Evolutionary conservation across 2,888 invertebrate genomes (phyloP).

Genomic region (Dasysyrphus tricinctus): DNA sequence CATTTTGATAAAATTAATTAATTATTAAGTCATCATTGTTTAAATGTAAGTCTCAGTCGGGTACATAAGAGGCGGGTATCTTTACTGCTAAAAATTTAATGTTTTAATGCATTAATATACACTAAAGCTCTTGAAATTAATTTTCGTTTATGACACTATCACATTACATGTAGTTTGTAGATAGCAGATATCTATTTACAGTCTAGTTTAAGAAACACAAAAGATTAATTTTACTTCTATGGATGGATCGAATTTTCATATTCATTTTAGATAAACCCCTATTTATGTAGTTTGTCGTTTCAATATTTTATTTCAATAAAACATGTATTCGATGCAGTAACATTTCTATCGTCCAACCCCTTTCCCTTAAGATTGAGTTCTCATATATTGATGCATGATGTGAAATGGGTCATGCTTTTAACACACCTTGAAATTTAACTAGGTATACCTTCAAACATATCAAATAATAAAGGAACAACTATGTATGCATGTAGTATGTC

Average conservation of each 20-base stretch:
- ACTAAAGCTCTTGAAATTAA: no score
- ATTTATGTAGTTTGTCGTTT: neutral
- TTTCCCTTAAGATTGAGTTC: neutral
- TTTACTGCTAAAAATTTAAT: no score
- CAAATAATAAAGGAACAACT: constrained; percentile 10
- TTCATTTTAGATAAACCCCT: neutral
- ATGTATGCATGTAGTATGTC: neutral
- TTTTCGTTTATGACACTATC: no score
- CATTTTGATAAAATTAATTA: no score
- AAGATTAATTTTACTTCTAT: no score
- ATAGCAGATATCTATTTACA: no score
- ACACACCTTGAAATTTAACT: constrained; percentile 59
- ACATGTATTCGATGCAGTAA: neutral
- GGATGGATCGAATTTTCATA: neutral
- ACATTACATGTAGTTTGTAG: no score
- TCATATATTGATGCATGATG: neutral
- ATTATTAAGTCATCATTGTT: no score
- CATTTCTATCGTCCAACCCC: neutral
- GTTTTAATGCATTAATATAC: no score
- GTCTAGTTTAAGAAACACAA: no score
- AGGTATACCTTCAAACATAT: neutral
- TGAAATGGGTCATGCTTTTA: constrained; percentile 51
- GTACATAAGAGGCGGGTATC: no score
- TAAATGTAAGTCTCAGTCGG: no score
- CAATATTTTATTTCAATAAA: neutral